phyloP scores from a whole-genome alignment of 1,140 invertebrate genomes.

The Caerostris darwini region DNA sequence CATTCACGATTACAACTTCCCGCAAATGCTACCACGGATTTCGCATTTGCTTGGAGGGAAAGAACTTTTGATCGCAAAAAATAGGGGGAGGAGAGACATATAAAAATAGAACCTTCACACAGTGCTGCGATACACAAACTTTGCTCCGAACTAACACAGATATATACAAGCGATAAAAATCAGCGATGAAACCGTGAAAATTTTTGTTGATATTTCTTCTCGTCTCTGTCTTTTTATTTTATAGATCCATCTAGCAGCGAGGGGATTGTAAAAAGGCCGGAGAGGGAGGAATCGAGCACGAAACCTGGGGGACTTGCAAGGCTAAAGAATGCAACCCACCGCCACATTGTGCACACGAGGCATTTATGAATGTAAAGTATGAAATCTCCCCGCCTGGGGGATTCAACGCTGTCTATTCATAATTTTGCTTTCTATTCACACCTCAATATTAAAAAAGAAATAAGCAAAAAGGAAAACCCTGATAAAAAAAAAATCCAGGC shows the following conservation, averaged over 20 bases:
- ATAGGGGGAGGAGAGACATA: background rate
- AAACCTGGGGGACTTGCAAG: slow-evolving; percentile 7
- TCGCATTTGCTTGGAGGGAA: background rate
- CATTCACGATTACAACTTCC: background rate
- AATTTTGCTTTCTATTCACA: slow-evolving; percentile 71
- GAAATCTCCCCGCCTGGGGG: slow-evolving; percentile 68
- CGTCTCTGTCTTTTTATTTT: slow-evolving; percentile 76
- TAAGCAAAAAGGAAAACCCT: background rate
- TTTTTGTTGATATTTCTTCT: slow-evolving; percentile 77
- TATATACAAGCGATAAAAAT: slow-evolving; percentile 77
- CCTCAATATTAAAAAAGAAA: slow-evolving; percentile 45
- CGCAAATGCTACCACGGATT: background rate
- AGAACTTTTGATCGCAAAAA: background rate
- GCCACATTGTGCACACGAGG: slow-evolving; percentile 25
- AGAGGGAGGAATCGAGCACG: background rate
- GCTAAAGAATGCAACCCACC: slow-evolving; percentile 48
- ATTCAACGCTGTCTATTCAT: slow-evolving; percentile 66
- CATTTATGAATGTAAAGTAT: slow-evolving; percentile 75
- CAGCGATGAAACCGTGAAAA: slow-evolving; percentile 78
- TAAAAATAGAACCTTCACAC: slow-evolving; percentile 68
- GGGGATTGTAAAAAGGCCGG: background rate
- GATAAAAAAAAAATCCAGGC: background rate
- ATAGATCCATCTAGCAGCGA: slow-evolving; percentile 55
- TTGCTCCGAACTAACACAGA: slow-evolving; percentile 74
- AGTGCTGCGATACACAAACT: slow-evolving; percentile 54